Base-by-base conservation (phyloP, 1,140 invertebrate genomes). In the Cepaea nemoralis region DNA sequence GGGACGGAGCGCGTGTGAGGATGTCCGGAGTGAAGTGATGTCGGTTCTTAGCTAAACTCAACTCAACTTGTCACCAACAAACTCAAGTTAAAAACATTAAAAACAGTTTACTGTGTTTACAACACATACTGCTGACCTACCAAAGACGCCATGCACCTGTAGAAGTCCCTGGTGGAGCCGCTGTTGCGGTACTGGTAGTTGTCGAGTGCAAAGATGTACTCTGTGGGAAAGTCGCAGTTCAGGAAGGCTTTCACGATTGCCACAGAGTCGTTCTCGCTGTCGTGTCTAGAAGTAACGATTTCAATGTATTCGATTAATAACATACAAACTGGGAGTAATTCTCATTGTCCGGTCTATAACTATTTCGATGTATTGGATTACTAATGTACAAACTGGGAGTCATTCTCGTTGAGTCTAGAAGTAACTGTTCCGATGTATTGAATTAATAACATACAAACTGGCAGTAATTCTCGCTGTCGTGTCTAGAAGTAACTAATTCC, bases 141-240 rank as follows among this genome's bases (percentile, higher is more conserved):
- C 40, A 22, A 40, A 2, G 69, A 14, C 1, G 2, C 1, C 2
- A 70, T 40, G 40, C 69, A 70, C 33, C 2, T n/a, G 69, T 70
- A 70, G 69, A 70, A 70, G 24, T 70, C 69, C 24, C 24, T 70
- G 1, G 69, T 70, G 24, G 69, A 39, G 6, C 22, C 19, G n/a
- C 69, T 70, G 33, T 40, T 39, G 2, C 5, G 19, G 69, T 39
- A 24, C 10, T 39, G 69, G 69, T 2, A 14, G 69, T 70, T 70
- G 35, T 70, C 69, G 0, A 70, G 39, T 3, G 69, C 33, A n/a
- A 40, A 70, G 35, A 70, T 70, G 27, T 70, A 39, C 40, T 70
- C 69, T 5, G 22, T 2, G 6, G 35, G 37, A n/a, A 70, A 70
- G 1, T 40, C 12, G 24, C 69, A 70, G 19, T 0, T 39, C 8